phyloP scores from a whole-genome alignment of 2,888 invertebrate species.

The Oscheius sp. region DNA sequence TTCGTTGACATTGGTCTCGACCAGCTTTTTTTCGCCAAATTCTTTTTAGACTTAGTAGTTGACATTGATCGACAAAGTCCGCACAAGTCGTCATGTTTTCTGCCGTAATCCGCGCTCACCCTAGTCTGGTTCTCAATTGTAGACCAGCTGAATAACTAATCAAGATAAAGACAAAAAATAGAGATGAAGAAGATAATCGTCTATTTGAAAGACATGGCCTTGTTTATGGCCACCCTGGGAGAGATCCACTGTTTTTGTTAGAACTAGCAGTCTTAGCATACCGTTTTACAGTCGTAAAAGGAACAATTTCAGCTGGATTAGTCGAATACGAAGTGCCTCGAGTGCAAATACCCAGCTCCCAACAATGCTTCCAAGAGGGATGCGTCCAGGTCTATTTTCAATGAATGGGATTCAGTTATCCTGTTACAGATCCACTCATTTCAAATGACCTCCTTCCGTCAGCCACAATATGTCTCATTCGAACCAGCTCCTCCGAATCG shows the following conservation, averaged over 20 bases:
- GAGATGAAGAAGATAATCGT: neutral
- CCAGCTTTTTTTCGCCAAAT: neutral
- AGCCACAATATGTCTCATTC: slow-evolving; percentile 52
- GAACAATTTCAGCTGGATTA: slow-evolving; percentile 59
- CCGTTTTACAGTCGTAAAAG: slow-evolving; percentile 2
- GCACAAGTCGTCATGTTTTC: slow-evolving; percentile 24
- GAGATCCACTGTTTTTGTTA: neutral
- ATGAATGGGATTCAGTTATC: neutral
- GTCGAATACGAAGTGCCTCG: slow-evolving; percentile 65
- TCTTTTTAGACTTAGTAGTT: slow-evolving; percentile 4
- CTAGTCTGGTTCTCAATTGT: slow-evolving; percentile 24
- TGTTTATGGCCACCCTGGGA: neutral
- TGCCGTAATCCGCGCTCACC: slow-evolving; percentile 28
- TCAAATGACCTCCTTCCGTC: slow-evolving; percentile 53
- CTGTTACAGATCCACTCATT: slow-evolving; percentile 50
- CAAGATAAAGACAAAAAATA: neutral
- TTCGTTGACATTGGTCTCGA: neutral
- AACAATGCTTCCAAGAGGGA: slow-evolving; percentile 69
- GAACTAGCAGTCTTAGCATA: neutral
- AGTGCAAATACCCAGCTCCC: slow-evolving; percentile 60
- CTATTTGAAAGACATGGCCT: neutral
- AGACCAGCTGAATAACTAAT: slow-evolving; percentile 22
- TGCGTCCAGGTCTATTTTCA: slow-evolving; percentile 56
- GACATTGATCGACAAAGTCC: slow-evolving; percentile 26
- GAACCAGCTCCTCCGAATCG: slow-evolving; percentile 57